Evolutionary conservation across 1,140 invertebrate genomes (phyloP), one percentile per base, ranked within the genome.

Genomic region (Pentalonia nigronervosa): DNA sequence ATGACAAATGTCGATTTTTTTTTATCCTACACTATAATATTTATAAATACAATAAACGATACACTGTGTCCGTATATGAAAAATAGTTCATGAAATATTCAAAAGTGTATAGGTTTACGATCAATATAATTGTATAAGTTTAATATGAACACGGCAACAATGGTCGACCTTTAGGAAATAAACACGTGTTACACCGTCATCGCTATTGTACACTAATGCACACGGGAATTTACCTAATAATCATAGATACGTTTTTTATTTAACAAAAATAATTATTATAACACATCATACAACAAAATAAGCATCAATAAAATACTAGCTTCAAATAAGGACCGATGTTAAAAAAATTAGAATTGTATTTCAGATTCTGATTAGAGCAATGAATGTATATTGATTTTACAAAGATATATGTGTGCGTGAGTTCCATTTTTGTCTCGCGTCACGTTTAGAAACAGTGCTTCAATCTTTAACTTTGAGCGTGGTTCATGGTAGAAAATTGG

Each of bases 61-160:
- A n/a, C 9, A 76, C 14, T 14, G n/a, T 76, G 60, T 76, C 14
- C n/a, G n/a, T n/a, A 11, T n/a, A 76, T n/a, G 30, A 76, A 76
- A 76, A 76, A 76, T 76, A n/a, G 47, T 87, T 87, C 41, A 48
- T 87, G 0, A 87, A 87, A 47, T 87, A 87, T 48, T 87, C 25
- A n/a, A 87, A 84, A 87, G 45, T n/a, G 0, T 4, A n/a, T n/a
- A 87, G 11, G 17, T 41, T 41, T 41, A 41, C 41, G 41, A 48
- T 48, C 21, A 84, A 84, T 84, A 76, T 0, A 76, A 76, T 67
- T 45, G 36, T 23, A 84, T 41, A 30, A 53, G 20, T 41, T 45
- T 76, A 76, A 76, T 34, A 76, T n/a, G n/a, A 76, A 34, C 60
- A 76, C 14, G 11, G 30, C n/a, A 76, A 14, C 60, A 76, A 76